phyloP scores from a whole-genome alignment of 2,888 invertebrate genomes.

The Adineta ricciae region DNA sequence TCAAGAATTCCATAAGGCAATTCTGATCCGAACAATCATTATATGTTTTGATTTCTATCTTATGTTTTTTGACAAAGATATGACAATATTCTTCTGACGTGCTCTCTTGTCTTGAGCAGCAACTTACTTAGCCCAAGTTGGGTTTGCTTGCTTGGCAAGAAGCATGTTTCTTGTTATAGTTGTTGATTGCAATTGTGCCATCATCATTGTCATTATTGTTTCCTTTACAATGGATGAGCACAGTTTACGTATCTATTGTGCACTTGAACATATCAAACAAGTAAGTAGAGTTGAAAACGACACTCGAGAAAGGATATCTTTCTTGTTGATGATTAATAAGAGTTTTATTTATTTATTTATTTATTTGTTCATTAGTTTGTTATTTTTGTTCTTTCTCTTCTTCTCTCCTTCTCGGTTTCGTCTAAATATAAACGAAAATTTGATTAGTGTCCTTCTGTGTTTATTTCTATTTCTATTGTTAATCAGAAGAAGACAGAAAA shows the following conservation, averaged over 20 bases:
- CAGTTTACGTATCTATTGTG: conserved; percentile 25
- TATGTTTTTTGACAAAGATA: no score
- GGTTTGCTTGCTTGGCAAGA: background rate
- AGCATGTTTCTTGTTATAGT: background rate
- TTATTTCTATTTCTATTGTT: background rate
- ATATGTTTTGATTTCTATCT: background rate
- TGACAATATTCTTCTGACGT: background rate
- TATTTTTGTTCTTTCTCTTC: background rate
- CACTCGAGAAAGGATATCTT: background rate
- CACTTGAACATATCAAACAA: conserved; percentile 32
- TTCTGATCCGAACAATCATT: background rate
- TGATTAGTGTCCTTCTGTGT: background rate
- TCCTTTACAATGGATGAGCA: conserved; percentile 28
- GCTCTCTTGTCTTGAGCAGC: background rate
- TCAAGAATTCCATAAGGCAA: conserved; percentile 21
- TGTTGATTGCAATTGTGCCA: background rate
- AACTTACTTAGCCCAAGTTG: background rate
- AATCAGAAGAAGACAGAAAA: background rate
- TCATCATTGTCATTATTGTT: background rate
- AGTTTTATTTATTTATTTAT: no score
- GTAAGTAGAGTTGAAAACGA: conserved; percentile 10
- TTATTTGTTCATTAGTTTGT: no score
- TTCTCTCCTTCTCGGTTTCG: no score
- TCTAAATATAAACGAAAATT: background rate
- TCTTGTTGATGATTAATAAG: no score